A percentile compares a stretch with the other conserved stretches of the same genome.
These are phyloP conservation scores for Drosophila kanapiae DNA, from an alignment of 1,140 invertebrate genomes.

Conservation along the genomic window DNA sequence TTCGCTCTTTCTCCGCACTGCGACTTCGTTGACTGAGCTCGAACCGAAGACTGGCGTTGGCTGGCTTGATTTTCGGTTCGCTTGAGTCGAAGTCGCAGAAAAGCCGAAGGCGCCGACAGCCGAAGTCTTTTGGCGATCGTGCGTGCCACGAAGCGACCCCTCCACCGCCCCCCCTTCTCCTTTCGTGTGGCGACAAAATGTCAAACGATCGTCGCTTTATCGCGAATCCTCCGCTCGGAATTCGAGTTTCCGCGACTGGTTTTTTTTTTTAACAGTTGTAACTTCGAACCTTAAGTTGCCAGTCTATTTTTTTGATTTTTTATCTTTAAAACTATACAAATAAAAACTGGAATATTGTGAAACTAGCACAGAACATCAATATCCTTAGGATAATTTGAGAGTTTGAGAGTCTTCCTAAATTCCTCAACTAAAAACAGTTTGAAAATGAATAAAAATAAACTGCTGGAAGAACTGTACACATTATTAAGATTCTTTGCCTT, in stretches of 20 bases:
- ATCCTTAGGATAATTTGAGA: not conserved
- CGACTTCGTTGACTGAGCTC: slow-evolving; percentile 63
- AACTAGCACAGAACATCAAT: not conserved
- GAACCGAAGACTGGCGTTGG: slow-evolving; percentile 69
- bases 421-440: not conserved
- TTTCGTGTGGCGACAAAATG: slow-evolving; percentile 66
- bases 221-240: slow-evolving; percentile 47
- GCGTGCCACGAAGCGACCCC: not conserved
- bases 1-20: slow-evolving; percentile 18
- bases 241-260: slow-evolving; percentile 57
- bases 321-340: no score
- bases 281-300: not conserved
- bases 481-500: not conserved
- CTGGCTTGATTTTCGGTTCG: slow-evolving; percentile 33
- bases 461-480: no score
- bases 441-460: not conserved
- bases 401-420: no score
- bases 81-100: not conserved
- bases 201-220: slow-evolving; percentile 57
- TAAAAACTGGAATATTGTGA: not conserved
- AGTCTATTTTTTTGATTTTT: not conserved
- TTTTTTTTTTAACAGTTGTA: slow-evolving; percentile 38
- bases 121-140: slow-evolving; percentile 27
- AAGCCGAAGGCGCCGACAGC: not conserved
- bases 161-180: not conserved